Evolutionary conservation across 2,888 invertebrate genomes (phyloP), one percentile per base, ranked within the genome.

Genomic region (Syrphus vitripennis): DNA sequence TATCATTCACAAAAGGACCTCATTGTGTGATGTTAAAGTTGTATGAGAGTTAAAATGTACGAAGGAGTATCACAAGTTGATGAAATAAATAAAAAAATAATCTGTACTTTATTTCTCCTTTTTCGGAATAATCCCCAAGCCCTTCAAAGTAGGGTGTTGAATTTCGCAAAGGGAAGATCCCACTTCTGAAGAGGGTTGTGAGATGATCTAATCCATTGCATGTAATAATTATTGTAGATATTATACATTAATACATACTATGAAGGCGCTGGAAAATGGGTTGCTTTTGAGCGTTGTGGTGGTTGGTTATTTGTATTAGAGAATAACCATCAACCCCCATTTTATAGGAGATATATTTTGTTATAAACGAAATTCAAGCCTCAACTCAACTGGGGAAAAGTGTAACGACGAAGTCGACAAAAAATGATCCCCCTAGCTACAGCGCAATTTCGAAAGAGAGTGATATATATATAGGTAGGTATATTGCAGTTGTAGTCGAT

Each of bases 351-450:
- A 59, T 29, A 37, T n/a, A n/a, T n/a, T n/a, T n/a, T n/a, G n/a
- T n/a, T n/a, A n/a, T 14, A 10, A 55, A 34, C 26, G 42, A 53
- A 55, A 69, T 29, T 59, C 40, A 53, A 57, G 16, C 76, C 19
- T n/a, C n/a, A n/a, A 9, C 34, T 50, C 71, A 61, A 29, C 75
- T 72, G 81, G 81, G 61, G 76, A 75, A 75, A 29, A 29, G 29
- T 26, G 29, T 19, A 34, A 65, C 40, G 14, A 31, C 48, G 53
- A 80, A 67, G 26, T 59, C 40, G 14, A 31, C 48, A 59, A 80
- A 67, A 84, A 76, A 67, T 84, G 84, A 84, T 84, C 84, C 84
- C 84, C 84, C 84, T 72, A 84, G 50, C 76, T 69, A 84, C 76
- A 48, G 80, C 84, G 80, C 83, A 83, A 53, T 83, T 65, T 75